These are phyloP conservation scores for Drosophila acutilabella DNA, from an alignment of 2,888 invertebrate genomes.

Conservation along the genomic window DNA sequence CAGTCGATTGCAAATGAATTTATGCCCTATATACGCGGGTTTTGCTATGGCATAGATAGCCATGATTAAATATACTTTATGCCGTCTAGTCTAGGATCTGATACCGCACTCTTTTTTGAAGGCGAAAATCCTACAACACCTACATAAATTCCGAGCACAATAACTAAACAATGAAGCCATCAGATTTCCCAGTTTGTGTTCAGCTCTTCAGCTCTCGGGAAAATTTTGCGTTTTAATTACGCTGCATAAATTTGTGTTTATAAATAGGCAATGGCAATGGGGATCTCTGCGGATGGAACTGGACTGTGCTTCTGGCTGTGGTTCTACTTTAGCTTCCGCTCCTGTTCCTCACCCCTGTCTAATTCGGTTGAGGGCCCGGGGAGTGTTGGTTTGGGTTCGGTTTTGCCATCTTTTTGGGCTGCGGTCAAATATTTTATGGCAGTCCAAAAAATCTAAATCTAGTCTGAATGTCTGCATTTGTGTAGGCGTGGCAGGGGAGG, in stretches of 20 bases:
- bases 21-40: conserved; percentile 28
- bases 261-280: conserved; percentile 70
- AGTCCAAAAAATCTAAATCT: conserved; percentile 73
- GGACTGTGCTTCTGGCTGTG: conserved; percentile 16
- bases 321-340: not conserved
- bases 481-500: conserved; percentile 27
- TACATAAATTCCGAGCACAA: conserved; percentile 54
- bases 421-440: conserved; percentile 79
- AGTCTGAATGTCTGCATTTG: conserved; percentile 70
- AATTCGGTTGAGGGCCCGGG: too few relatives aligned
- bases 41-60: conserved; percentile 37
- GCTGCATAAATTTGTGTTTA: conserved; percentile 81
- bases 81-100: conserved; percentile 33
- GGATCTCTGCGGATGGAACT: conserved; percentile 11
- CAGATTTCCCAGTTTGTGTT: conserved; percentile 44
- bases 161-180: conserved; percentile 72
- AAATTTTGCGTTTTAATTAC: conserved; percentile 81
- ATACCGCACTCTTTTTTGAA: not conserved
- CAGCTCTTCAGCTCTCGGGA: conserved; percentile 32
- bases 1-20: conserved; percentile 25
- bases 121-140: conserved; percentile 54
- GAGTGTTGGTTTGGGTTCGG: conserved; percentile 34
- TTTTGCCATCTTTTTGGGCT: conserved; percentile 57
- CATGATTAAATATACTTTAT: conserved; percentile 58
- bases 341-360: not conserved